Evolutionary conservation across 2,888 invertebrate genomes (phyloP).

Genomic region (Beris chalybata): DNA sequence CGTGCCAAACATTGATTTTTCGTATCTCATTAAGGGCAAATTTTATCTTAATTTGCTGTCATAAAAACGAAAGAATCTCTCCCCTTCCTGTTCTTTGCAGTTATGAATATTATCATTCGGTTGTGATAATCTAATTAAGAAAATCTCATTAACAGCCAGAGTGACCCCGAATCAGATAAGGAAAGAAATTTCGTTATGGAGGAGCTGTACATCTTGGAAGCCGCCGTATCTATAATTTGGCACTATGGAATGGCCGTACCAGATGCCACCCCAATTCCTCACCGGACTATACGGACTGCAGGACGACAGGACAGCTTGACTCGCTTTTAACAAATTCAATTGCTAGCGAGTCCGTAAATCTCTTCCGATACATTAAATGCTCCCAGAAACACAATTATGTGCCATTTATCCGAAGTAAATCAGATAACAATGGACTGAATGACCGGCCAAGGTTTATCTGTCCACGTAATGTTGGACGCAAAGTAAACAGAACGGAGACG

Average conservation of each 20-base stretch:
- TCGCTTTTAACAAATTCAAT: constrained; percentile 33
- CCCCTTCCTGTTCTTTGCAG: no score
- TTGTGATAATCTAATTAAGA: constrained; percentile 24
- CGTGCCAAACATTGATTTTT: no score
- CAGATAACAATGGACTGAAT: constrained; percentile 40
- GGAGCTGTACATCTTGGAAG: constrained; percentile 4
- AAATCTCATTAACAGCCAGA: constrained; percentile 25
- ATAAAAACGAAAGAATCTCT: constrained; percentile 11
- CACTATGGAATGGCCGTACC: background rate
- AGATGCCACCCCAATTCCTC: constrained; percentile 15
- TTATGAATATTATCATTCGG: constrained; percentile 23
- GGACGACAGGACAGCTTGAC: background rate
- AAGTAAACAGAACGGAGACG: constrained; percentile 37
- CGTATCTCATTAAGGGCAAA: background rate
- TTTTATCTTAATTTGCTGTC: constrained; percentile 25
- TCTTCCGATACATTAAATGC: constrained; percentile 50
- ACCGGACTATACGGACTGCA: no score
- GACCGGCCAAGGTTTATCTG: constrained; percentile 37
- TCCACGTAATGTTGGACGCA: constrained; percentile 23
- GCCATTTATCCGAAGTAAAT: constrained; percentile 34
- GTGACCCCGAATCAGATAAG: constrained; percentile 17
- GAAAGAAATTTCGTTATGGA: constrained; percentile 16
- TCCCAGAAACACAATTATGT: constrained; percentile 32
- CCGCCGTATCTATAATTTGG: background rate
- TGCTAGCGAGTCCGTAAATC: constrained; percentile 45